Percentiles rank a stretch among this genome's conserved stretches.
phyloP scores from a whole-genome alignment of 2,888 invertebrate species.

The Acronicta aceris region DNA sequence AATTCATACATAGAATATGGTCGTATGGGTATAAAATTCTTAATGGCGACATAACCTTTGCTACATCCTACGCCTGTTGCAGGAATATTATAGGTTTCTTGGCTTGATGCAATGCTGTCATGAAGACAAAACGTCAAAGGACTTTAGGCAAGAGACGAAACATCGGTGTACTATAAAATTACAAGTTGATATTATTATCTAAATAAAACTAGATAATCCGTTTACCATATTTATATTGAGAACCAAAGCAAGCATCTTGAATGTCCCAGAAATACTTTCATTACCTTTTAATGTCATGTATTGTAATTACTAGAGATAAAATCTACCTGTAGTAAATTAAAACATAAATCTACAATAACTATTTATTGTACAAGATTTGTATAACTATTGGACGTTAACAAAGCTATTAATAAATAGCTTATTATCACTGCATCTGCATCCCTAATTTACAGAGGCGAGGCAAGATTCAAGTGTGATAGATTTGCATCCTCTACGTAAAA shows the following conservation, averaged over 20 bases:
- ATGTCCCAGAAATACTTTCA: conserved; percentile 71
- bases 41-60: too few relatives aligned
- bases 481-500: conserved; percentile 45
- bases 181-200: too few relatives aligned
- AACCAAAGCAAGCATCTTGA: conserved; percentile 77
- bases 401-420: conserved; percentile 53
- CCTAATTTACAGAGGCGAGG: conserved; percentile 58
- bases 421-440: conserved; percentile 56
- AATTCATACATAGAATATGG: too few relatives aligned
- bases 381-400: conserved; percentile 69
- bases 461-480: conserved; percentile 63
- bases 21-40: too few relatives aligned
- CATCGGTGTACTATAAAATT: too few relatives aligned
- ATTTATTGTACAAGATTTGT: conserved; percentile 71
- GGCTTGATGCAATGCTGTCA: too few relatives aligned
- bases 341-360: conserved; percentile 63
- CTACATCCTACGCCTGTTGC: too few relatives aligned
- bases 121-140: too few relatives aligned
- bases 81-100: too few relatives aligned
- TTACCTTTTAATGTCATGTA: conserved; percentile 71
- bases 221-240: conserved; percentile 78
- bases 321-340: conserved; percentile 60
- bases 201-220: conserved; percentile 38
- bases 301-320: conserved; percentile 58
- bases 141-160: too few relatives aligned